These are phyloP conservation scores for Odocoileus virginianus DNA, from an alignment of 2,113 vertebrate genomes.

Conservation along the genomic window DNA sequence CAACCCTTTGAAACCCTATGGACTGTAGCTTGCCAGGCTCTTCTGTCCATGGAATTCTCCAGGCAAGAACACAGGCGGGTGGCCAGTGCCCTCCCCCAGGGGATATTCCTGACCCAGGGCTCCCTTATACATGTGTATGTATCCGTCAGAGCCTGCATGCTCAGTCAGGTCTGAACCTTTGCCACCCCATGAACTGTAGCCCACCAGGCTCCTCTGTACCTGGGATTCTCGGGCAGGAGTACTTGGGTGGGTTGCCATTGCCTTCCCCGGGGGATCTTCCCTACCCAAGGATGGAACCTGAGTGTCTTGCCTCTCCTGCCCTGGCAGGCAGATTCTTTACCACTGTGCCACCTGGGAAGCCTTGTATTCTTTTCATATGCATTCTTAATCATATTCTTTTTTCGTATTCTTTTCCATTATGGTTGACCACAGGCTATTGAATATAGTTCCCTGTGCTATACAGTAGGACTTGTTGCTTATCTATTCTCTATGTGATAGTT, in stretches of 20 bases:
- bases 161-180: not conserved
- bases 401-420: not conserved
- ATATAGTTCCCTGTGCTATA: not conserved
- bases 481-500: not conserved
- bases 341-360: not conserved
- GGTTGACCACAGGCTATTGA: not conserved
- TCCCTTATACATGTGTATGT: not conserved
- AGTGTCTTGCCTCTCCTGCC: not conserved
- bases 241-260: not conserved
- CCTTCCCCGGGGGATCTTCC: not conserved
- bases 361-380: not conserved
- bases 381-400: not conserved
- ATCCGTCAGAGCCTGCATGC: not conserved
- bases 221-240: not conserved
- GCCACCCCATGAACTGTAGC: not conserved
- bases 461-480: not conserved
- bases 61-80: not conserved
- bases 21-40: not conserved
- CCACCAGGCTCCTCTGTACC: not conserved
- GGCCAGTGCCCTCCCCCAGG: not conserved
- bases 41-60: not conserved
- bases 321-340: not conserved
- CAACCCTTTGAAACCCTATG: not conserved
- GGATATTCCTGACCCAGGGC: not conserved
- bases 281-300: not conserved